A percentile compares a stretch with the other conserved stretches of the same genome.
Conservation (phyloP, 2,113 vertebrate species). For the Cochlearius cochlearius region DNA sequence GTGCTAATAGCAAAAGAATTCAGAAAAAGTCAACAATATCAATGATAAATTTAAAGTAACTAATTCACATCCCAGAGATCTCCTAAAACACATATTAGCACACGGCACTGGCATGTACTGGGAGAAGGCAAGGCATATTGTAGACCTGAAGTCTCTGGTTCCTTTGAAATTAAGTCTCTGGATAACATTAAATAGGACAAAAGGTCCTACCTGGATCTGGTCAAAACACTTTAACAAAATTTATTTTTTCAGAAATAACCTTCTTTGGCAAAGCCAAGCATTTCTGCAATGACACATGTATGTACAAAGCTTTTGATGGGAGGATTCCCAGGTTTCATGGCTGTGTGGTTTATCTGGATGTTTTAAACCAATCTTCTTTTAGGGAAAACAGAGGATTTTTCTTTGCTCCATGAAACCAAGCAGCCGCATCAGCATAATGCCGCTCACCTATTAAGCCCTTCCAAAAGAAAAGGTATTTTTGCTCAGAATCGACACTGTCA, state of each 20-base stretch:
- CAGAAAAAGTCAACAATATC: background rate
- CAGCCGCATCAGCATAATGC: rapidly evolving
- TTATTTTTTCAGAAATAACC: background rate
- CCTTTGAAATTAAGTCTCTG: background rate
- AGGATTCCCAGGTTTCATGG: background rate
- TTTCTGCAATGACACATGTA: background rate
- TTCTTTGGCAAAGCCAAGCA: background rate
- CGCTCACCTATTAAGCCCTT: background rate
- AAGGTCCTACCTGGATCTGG: background rate
- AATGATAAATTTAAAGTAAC: background rate
- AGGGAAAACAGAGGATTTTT: background rate
- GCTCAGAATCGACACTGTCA: background rate
- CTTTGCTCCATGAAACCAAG: background rate
- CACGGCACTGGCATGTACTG: no score
- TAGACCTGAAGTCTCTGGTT: background rate
- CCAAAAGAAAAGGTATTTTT: background rate
- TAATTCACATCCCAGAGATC: background rate
- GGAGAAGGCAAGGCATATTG: background rate
- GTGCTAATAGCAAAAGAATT: background rate
- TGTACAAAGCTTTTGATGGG: background rate
- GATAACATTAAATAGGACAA: background rate
- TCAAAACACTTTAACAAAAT: background rate
- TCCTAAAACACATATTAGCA: background rate
- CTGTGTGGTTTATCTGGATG: background rate
- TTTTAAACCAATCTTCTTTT: background rate